phyloP scores from a whole-genome alignment of 2,113 vertebrate genomes.

The Eupsittula cactorum region DNA sequence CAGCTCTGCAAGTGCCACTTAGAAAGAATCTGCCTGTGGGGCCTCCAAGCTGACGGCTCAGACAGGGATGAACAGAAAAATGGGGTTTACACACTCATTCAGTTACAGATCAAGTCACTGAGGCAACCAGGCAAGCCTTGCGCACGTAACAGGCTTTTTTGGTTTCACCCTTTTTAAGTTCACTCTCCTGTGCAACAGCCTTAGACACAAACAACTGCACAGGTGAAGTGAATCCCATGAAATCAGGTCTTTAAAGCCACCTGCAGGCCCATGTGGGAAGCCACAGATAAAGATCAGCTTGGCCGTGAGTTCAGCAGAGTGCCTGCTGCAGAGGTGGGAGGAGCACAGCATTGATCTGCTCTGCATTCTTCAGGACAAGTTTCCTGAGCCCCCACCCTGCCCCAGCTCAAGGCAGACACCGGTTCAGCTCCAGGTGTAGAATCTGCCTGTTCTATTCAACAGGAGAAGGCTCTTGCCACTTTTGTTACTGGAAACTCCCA shows the following conservation, averaged over 20 bases:
- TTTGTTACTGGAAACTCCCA: neutral
- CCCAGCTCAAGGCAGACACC: neutral
- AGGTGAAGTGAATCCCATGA: neutral
- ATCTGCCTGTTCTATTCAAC: neutral
- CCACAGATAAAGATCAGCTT: neutral
- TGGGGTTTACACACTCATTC: accelerated
- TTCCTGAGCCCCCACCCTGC: neutral
- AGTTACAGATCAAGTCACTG: neutral
- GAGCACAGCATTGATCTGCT: neutral
- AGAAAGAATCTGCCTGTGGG: neutral
- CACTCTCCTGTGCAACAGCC: neutral
- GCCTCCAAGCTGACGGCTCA: neutral
- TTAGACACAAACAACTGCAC: neutral
- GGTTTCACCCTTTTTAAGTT: neutral
- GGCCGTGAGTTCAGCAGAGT: accelerated
- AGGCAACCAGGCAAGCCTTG: neutral
- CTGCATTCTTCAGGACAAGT: neutral
- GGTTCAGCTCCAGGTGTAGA: neutral
- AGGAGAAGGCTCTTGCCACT: neutral
- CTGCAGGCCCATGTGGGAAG: neutral
- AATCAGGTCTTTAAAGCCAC: neutral
- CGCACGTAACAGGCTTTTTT: neutral
- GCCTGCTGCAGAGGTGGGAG: neutral
- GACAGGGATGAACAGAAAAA: neutral
- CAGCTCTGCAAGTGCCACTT: neutral